Conservation (phyloP, 2,888 invertebrate species). For the Mantis religiosa region DNA sequence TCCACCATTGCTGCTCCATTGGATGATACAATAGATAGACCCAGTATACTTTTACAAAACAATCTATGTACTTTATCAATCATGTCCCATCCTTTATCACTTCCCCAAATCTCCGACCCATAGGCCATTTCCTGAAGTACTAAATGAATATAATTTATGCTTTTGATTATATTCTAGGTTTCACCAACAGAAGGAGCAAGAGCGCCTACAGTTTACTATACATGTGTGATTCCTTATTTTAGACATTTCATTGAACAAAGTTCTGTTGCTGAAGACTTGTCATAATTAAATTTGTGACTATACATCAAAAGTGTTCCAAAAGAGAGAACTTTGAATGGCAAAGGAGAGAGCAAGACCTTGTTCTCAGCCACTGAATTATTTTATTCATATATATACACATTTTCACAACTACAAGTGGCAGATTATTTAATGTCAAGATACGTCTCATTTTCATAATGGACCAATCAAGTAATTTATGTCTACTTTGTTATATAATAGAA, state of each 20-base stretch:
- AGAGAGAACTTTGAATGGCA: neutral
- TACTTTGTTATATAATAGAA: neutral
- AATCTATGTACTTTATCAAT: no score
- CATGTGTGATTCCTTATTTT: slow-evolving; percentile 18
- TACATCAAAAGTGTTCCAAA: neutral
- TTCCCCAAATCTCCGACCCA: no score
- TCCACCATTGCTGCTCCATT: no score
- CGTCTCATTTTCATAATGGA: neutral
- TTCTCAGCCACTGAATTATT: neutral
- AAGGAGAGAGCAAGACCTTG: neutral
- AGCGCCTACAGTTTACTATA: slow-evolving; percentile 26
- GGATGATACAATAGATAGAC: no score
- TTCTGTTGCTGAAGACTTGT: neutral
- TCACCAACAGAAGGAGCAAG: slow-evolving; percentile 27
- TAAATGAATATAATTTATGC: no score
- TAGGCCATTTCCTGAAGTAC: no score
- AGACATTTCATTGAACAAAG: neutral
- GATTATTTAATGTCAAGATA: neutral
- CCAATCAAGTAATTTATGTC: neutral
- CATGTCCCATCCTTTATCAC: no score
- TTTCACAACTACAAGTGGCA: neutral
- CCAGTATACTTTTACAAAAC: no score
- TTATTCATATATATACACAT: neutral
- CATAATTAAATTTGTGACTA: neutral
- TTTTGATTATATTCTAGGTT: slow-evolving; percentile 16